These are phyloP conservation scores for Matsumyia berberina DNA, from an alignment of 2,888 invertebrate species.

Conservation along the genomic window DNA sequence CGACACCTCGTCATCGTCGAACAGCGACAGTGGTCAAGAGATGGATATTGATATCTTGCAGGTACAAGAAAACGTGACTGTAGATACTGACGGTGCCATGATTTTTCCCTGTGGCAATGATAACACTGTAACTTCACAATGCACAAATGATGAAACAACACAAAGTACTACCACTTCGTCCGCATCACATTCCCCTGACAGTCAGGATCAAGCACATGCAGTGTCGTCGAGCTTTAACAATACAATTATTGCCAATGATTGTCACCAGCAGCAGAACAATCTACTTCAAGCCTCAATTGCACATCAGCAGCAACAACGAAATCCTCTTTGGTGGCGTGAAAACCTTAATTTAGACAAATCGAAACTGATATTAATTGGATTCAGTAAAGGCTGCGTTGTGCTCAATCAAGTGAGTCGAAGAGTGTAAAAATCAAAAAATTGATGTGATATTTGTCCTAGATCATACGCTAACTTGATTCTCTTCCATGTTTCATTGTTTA, in stretches of 20 bases:
- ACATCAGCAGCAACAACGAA: conserved; percentile 78
- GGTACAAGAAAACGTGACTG: conserved; percentile 84
- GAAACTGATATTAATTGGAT: conserved; percentile 89
- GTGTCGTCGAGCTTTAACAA: conserved; percentile 64
- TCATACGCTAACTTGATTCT: neutral
- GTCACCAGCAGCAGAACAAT: conserved; percentile 62
- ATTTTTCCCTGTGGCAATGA: conserved; percentile 77
- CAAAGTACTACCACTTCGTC: conserved; percentile 67
- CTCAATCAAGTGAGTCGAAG: conserved; percentile 88
- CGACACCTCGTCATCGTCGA: conserved; percentile 79
- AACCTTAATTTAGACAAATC: conserved; percentile 86
- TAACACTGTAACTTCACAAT: conserved; percentile 57
- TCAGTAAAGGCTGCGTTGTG: conserved; percentile 97
- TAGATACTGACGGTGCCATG: conserved; percentile 83
- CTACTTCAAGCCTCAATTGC: conserved; percentile 65
- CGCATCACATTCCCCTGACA: conserved; percentile 63
- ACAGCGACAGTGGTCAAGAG: conserved; percentile 84
- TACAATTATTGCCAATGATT: conserved; percentile 61
- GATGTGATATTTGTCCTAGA: neutral
- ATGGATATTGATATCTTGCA: conserved; percentile 87
- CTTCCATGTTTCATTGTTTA: conserved; percentile 22
- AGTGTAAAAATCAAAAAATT: conserved; percentile 82
- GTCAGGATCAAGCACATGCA: conserved; percentile 61
- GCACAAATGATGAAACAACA: conserved; percentile 62
- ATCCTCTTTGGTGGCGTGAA: conserved; percentile 87